Evolutionary conservation across 1,140 invertebrate genomes (phyloP).

Genomic region (Leptinotarsa lineolata): DNA sequence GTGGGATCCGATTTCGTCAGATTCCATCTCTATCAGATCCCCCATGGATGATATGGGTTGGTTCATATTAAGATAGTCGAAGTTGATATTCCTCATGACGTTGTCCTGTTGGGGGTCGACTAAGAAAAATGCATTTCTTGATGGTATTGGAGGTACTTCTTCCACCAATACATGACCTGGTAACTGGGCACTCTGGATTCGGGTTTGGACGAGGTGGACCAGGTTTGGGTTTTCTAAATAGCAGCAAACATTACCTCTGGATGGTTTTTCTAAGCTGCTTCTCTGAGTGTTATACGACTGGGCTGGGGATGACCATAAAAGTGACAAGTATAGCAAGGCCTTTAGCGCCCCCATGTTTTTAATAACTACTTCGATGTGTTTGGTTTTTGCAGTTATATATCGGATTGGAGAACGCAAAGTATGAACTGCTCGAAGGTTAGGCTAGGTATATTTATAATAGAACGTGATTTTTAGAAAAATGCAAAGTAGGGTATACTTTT

Average conservation of each 20-base stretch:
- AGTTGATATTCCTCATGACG: conserved; percentile 22
- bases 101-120: background rate
- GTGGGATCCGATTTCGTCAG: conserved; percentile 16
- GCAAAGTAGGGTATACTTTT: background rate
- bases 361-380: background rate
- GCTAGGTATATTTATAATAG: background rate
- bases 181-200: too few species aligned
- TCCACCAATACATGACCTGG: too few species aligned
- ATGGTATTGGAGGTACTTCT: background rate
- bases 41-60: conserved; percentile 11
- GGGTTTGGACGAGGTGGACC: background rate
- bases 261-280: background rate
- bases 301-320: background rate
- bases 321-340: background rate
- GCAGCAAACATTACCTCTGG: background rate
- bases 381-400: conserved; percentile 1
- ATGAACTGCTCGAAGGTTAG: conserved; percentile 5
- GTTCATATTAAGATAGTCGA: conserved; percentile 15
- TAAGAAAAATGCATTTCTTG: conserved; percentile 9
- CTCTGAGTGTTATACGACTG: background rate
- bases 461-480: conserved; percentile 3
- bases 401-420: background rate
- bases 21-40: conserved; percentile 15
- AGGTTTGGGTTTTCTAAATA: conserved; percentile 6
- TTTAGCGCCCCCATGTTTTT: conserved; percentile 10